A percentile compares a stretch with the other conserved stretches of the same genome.
Evolutionary conservation across 2,113 vertebrate genomes (phyloP).

Genomic region (Todiramphus chloris): DNA sequence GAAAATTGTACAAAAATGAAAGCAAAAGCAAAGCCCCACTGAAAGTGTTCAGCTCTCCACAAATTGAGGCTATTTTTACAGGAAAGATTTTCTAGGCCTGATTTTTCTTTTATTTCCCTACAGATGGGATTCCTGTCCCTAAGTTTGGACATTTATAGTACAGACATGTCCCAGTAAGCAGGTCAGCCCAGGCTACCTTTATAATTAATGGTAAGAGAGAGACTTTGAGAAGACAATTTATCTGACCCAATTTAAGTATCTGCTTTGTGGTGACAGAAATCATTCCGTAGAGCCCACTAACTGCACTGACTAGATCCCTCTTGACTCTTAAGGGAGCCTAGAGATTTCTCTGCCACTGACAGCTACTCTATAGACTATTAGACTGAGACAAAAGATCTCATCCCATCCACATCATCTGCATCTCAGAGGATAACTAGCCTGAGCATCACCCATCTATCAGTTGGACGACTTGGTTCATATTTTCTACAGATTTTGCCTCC

Average conservation of each 20-base stretch:
- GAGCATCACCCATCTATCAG: not conserved
- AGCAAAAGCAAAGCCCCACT: not conserved
- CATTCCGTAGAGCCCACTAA: not conserved
- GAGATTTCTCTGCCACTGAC: not conserved
- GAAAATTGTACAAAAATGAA: not conserved
- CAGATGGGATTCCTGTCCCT: not conserved
- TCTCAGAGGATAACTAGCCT: not conserved
- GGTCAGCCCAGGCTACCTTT: not conserved
- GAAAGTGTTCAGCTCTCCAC: not conserved
- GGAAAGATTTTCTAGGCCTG: not conserved
- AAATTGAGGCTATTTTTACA: not conserved
- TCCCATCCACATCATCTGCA: not conserved
- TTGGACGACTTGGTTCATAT: not conserved
- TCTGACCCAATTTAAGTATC: not conserved
- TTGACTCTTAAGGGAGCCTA: not conserved
- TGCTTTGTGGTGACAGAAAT: not conserved
- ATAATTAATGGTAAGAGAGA: not conserved
- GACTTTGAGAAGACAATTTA: not conserved
- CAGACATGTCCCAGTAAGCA: not conserved
- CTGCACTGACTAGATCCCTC: not conserved
- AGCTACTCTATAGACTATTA: not conserved
- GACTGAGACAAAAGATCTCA: not conserved
- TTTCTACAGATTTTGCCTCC: not conserved
- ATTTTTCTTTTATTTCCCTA: not conserved
- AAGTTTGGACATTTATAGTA: not conserved